A percentile compares a stretch with the other conserved stretches of the same genome.
phyloP scores from a whole-genome alignment of 2,113 vertebrate genomes.

The Arvicanthis niloticus region DNA sequence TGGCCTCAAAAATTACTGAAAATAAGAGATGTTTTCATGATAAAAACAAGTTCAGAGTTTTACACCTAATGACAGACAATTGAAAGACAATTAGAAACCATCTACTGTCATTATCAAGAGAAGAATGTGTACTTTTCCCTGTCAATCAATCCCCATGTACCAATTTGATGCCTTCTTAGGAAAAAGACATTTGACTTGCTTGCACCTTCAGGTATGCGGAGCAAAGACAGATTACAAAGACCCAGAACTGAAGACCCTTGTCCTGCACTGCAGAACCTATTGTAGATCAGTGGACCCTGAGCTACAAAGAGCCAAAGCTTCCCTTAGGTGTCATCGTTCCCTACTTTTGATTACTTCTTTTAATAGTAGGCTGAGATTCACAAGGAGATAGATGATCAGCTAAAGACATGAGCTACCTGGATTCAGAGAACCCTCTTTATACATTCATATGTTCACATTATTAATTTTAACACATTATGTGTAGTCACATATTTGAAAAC shows the following conservation, averaged over 20 bases:
- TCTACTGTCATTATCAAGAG: background rate
- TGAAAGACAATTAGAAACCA: background rate
- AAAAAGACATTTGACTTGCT: background rate
- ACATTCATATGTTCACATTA: background rate
- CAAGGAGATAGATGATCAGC: background rate
- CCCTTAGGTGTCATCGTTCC: background rate
- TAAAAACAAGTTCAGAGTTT: background rate
- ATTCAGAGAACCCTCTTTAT: background rate
- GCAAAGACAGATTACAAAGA: background rate
- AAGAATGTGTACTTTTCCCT: background rate
- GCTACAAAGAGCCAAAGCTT: background rate
- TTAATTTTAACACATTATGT: background rate
- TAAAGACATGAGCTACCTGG: background rate
- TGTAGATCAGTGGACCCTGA: background rate
- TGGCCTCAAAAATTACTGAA: background rate
- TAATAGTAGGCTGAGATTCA: background rate
- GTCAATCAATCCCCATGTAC: background rate
- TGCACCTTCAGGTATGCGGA: background rate
- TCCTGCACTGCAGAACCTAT: background rate
- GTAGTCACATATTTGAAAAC: background rate
- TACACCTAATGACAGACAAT: background rate
- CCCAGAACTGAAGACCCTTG: background rate
- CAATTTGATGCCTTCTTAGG: background rate
- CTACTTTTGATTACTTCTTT: constrained; percentile 10
- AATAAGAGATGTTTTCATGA: background rate